Evolutionary conservation across 1,140 invertebrate genomes (phyloP), one percentile per base, ranked within the genome.

Genomic region (Brachionus plicatilis): DNA sequence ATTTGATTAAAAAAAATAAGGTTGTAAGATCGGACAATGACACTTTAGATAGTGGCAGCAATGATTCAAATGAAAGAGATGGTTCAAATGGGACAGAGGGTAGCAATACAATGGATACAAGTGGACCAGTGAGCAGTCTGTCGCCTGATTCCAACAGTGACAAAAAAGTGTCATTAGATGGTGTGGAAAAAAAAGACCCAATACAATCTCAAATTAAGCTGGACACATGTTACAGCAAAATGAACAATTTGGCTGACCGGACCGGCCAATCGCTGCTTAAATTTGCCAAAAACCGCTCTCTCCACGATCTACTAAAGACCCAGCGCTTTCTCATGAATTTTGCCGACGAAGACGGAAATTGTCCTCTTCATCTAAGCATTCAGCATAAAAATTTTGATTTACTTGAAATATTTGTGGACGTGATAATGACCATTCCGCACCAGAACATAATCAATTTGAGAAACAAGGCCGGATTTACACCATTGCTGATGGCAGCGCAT

Each of bases 361-460:
- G 17, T 12, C 72, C 72, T 14, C 43, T 76, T 53, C 72, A 76
- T 50, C 50, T 50, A 12, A 27, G 72, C 47, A 76, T 76, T 50
- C 17, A 45, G 20, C 14, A 76, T 50, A n/a, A n/a, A 47, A 76
- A 76, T 76, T 76, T 29, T 50, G 72, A 76, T 27, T 17, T 76
- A 24, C n/a, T 76, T 1, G 72, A 24, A 47, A 50, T 76, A 37
- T 76, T 76, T 50, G 43, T 76, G 7, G 72, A 76, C 20, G 72
- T 76, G 1, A 50, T 47, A 27, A 11, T 76, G 9, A 76, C 72
- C 12, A 76, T 76, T 27, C 72, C 72, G 7, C 47, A 76, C 50
- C 72, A 76, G 47, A 76, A 76, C 33, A 50, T 76, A 50, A 50
- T 76, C 12, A 76, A 76, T 76, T 14, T 50, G 17, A 47, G 45